Conservation (phyloP, 2,113 vertebrate genomes). For the Chauna torquata region DNA sequence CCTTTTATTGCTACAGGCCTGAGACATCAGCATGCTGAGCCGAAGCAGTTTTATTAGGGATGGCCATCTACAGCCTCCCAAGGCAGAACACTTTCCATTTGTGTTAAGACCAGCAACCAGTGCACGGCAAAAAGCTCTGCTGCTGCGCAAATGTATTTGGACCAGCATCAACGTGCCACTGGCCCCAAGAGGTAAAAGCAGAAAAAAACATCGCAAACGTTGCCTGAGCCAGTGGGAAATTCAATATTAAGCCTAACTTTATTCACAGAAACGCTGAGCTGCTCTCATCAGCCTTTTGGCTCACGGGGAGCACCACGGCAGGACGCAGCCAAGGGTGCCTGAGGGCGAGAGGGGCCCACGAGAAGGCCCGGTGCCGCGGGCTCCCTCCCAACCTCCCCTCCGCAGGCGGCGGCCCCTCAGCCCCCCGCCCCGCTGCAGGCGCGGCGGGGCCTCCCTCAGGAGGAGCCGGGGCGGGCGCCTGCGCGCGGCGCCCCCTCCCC, state of each 20-base stretch:
- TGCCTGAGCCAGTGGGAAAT: rapidly evolving
- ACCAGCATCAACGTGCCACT: rapidly evolving
- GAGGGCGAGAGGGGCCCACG: rapidly evolving
- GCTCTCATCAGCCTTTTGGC: neutral
- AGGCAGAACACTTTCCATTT: rapidly evolving
- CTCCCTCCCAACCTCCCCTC: too few species aligned
- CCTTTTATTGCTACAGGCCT: rapidly evolving
- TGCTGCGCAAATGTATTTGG: rapidly evolving
- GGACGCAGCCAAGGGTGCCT: too few species aligned
- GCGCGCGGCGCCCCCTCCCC: neutral
- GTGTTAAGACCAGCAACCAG: neutral
- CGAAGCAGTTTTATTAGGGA: neutral
- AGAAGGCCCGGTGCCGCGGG: neutral
- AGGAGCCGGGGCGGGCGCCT: neutral
- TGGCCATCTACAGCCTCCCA: rapidly evolving
- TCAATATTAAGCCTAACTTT: neutral
- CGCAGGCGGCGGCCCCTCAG: neutral
- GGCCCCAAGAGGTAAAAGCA: neutral
- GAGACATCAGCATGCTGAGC: rapidly evolving
- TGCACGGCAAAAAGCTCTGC: neutral
- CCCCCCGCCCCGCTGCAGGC: neutral
- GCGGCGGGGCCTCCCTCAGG: neutral
- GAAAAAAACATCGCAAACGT: rapidly evolving
- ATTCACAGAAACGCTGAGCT: rapidly evolving
- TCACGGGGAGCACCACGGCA: too few species aligned